A percentile compares a stretch with the other conserved stretches of the same genome.
phyloP scores from a whole-genome alignment of 2,888 invertebrate genomes.

The Dryocosmus kuriphilus region DNA sequence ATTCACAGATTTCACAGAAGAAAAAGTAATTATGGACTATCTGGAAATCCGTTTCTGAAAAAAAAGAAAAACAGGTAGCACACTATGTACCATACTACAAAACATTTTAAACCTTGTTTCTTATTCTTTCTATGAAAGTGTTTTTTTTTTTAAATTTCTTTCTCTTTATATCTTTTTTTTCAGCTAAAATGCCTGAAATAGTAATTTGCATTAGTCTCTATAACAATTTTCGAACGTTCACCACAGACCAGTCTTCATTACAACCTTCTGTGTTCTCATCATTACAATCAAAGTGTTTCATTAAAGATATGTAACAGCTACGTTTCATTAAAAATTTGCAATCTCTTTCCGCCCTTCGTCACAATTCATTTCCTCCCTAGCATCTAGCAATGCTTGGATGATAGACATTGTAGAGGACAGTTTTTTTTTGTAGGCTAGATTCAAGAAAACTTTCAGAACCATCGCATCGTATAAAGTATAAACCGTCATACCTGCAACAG shows the following conservation, averaged over 20 bases:
- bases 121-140: no score
- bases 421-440: neutral
- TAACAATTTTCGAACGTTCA: no score
- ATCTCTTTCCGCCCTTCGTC: neutral
- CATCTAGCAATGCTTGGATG: neutral
- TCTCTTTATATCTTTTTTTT: no score
- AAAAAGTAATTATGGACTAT: no score
- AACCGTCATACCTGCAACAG: conserved; percentile 50
- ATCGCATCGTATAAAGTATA: neutral
- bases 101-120: no score
- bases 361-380: neutral
- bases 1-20: no score
- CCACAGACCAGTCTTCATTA: neutral
- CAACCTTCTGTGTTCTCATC: neutral
- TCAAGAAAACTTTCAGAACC: neutral
- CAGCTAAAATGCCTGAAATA: no score
- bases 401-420: neutral
- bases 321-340: neutral
- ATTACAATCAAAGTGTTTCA: neutral
- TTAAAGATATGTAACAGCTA: neutral
- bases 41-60: no score
- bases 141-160: no score
- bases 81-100: no score
- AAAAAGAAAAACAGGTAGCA: no score
- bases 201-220: no score